phyloP scores from a whole-genome alignment of 1,140 invertebrate genomes.

The Radopholus similis region DNA sequence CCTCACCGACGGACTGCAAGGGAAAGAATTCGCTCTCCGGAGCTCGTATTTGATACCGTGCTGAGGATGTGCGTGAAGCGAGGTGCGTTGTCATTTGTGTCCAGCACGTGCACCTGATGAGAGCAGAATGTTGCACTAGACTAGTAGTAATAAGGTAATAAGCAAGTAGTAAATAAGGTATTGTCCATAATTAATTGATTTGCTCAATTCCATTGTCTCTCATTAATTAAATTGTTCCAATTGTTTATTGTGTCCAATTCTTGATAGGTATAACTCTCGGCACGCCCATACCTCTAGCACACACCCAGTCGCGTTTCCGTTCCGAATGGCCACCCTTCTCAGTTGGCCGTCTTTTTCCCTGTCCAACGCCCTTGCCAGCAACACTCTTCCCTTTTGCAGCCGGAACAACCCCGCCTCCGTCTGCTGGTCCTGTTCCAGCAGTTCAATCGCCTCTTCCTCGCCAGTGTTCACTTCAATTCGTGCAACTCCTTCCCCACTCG shows the following conservation, averaged over 20 bases:
- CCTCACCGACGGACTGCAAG: background rate
- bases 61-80: conserved; percentile 1
- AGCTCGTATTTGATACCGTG: background rate
- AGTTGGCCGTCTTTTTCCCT: conserved; percentile 3
- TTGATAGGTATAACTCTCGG: too few species aligned
- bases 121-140: background rate
- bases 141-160: too few species aligned
- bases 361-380: background rate
- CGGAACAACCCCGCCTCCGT: background rate
- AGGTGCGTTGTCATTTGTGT: conserved; percentile 8
- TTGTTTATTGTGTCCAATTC: too few species aligned
- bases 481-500: background rate
- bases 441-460: background rate
- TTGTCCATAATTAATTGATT: too few species aligned
- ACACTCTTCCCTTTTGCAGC: background rate
- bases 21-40: background rate
- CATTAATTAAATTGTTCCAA: background rate
- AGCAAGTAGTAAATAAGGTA: too few species aligned
- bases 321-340: background rate
- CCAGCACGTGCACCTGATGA: background rate
- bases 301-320: background rate
- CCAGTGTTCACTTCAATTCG: background rate
- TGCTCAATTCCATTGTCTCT: background rate
- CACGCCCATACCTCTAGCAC: background rate
- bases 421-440: background rate